Base-by-base conservation (phyloP, 2,888 invertebrate genomes). In the Erebia aethiops region DNA sequence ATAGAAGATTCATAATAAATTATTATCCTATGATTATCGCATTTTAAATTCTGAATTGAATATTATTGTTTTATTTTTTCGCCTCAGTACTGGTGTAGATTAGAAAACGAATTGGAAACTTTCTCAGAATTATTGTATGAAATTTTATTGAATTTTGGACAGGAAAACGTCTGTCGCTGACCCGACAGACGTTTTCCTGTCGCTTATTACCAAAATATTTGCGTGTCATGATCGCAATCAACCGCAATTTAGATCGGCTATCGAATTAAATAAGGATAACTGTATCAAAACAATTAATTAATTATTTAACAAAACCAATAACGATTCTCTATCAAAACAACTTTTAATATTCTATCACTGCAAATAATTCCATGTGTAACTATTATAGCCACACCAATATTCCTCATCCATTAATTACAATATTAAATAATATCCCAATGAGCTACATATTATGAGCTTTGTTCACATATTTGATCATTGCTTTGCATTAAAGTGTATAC, bases 391-490 rank as follows among this genome's bases (percentile, higher is more conserved):
- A 54, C 43, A 21, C 21, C 13, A 49, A 58, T 58, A 58, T 49
- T 58, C 35, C 49, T 67, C 58, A 67, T 67, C 58, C 21, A 67
- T 67, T 67, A 67, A 67, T 58, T 67, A 67, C 35, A 49, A 58
- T 26, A 49, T 67, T 67, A 81, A 84, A 85, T 84, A 82, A 82
- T 83, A 82, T 43, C 52, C 60, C 67, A 52, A 61, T 67, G 67
- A 67, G 21, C 18, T 60, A 43, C 63, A 62, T 54, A 56, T 69
- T 69, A 69, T 69, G 62, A 67, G 67, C 58, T 71, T 71, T n/a
- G n/a, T 71, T 71, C 69, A 71, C n/a, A n/a, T n/a, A n/a, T 71
- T 71, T 69, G 65, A 71, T 69, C 69, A 65, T 65, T 69, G 65
- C 71, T 46, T 60, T 65, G 54, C 60, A 69, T 69, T 69, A 54